Base-by-base conservation (phyloP, 2,797 vertebrate species). In the Delichon dasypus region DNA sequence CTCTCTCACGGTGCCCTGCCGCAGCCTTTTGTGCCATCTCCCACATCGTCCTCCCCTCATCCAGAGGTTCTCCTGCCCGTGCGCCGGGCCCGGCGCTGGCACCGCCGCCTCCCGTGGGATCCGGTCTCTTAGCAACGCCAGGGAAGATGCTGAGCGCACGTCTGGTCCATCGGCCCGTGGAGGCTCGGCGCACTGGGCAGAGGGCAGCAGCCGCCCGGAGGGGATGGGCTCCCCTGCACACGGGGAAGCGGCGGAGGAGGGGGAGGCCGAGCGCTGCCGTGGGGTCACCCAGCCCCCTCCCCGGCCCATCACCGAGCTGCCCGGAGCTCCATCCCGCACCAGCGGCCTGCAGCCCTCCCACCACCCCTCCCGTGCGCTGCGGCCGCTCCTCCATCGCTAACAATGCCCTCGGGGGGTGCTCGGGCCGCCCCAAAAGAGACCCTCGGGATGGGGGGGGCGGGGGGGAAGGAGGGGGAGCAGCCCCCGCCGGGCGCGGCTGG, bases 101-200 rank as follows among this genome's bases (percentile, higher is more conserved):
- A 67, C 55, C 3, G 19, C 78, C 8, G 72, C 70, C 34, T 95
- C 95, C 94, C 85, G 1, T 4, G 84, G 91, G 95, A 95, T 61
- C n/a, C 55, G 0, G 73, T 97, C 74, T 95, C 96, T 73, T 95
- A 95, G 97, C 96, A 97, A 95, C 91, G 3, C 75, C 14, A 26
- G 73, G 84, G 73, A 60, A 47, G 81, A 90, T 94, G 91, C 94
- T 83, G 94, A 79, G 85, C 54, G n/a, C 83, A 55, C 23, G 48
- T 76, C 93, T 85, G 70, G 74, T 70, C 90, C 84, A 29, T 36
- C 17, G 7, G 77, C 18, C 70, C 36, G 0, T 0, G 34, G 21
- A 40, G 61, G 40, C 66, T 53, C 19, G 8, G 2, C 6, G 66
- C 50, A 11, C 26, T n/a, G 95, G 82, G 74, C 91, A 93, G 68